Base-by-base conservation (phyloP, 2,888 invertebrate species). In the Chesias legatella region DNA sequence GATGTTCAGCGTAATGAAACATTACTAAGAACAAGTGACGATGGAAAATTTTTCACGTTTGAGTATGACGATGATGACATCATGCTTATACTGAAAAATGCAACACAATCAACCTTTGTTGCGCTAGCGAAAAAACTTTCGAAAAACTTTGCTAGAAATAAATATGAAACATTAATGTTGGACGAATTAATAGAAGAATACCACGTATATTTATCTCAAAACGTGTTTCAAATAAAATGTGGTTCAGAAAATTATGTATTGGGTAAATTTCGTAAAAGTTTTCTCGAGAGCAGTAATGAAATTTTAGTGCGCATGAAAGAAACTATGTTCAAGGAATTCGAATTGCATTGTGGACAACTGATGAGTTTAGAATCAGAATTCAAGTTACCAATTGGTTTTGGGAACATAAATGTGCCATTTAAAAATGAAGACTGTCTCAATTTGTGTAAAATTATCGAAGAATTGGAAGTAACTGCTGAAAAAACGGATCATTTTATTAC, bases 171-270 rank as follows among this genome's bases (percentile, higher is more conserved):
- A 22, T 35, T 41, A 17, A 23, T 41, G 22, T 31, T 7, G n/a
- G 23, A 35, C 5, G 35, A 41, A 2, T 23, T 35, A 22, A 31
- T 41, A n/a, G 25, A 31, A 27, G 8, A 23, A 3, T 35, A 41
- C 31, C 41, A 41, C 22, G 34, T 41, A 7, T 41, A 22, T 32
- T 23, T 41, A 35, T 8, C 22, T 22, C 25, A 31, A 17, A 25
- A 41, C 9, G 7, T 34, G 21, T 11, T 41, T 6, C n/a, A 34
- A 13, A 29, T 41, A n/a, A 26, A 9, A 8, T 21, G 7, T 13
- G 17, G 10, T 20, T 17, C 10, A 5, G 8, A 41, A 13, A 17
- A 31, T 3, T 35, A 8, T 23, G 10, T 26, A 6, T 27, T n/a
- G 7, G 35, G 13, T 17, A 31, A 3, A 0, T 41, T 41, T 41